phyloP scores from a whole-genome alignment of 1,140 invertebrate genomes.

The Saccostrea cuccullata region DNA sequence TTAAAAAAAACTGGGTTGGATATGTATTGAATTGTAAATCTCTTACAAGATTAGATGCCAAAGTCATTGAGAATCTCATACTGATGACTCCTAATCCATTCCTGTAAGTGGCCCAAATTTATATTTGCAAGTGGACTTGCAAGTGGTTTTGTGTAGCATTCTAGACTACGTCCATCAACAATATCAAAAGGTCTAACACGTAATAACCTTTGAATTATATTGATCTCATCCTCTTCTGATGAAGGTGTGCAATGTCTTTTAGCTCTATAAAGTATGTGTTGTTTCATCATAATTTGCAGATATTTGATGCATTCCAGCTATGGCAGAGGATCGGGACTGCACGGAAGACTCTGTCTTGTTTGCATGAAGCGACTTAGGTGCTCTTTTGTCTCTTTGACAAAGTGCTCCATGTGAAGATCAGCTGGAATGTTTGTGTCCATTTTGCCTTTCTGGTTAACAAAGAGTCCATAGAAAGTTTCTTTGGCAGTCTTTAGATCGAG shows the following conservation, averaged over 20 bases:
- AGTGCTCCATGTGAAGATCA: constrained; percentile 30
- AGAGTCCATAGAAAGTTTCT: constrained; percentile 28
- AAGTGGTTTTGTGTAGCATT: constrained; percentile 12
- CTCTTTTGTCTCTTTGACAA: constrained; percentile 36
- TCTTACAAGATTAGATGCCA: neutral
- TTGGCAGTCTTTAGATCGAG: constrained; percentile 1
- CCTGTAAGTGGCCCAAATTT: neutral
- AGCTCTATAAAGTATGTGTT: constrained; percentile 15
- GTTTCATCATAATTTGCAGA: neutral
- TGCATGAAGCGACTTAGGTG: constrained; percentile 16
- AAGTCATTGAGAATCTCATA: neutral
- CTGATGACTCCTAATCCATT: neutral
- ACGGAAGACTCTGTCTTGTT: constrained; percentile 16
- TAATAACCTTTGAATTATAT: no score
- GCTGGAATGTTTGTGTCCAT: constrained; percentile 33
- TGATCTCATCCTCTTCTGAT: neutral
- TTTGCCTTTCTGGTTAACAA: constrained; percentile 38
- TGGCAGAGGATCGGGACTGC: neutral
- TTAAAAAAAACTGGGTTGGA: no score
- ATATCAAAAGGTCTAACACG: no score
- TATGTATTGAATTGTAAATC: neutral
- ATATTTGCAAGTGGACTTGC: neutral
- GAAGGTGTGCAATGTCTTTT: neutral
- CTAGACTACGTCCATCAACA: neutral
- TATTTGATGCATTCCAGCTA: constrained; percentile 4